Conservation (phyloP, 2,113 vertebrate species). For the Thermophis baileyi region DNA sequence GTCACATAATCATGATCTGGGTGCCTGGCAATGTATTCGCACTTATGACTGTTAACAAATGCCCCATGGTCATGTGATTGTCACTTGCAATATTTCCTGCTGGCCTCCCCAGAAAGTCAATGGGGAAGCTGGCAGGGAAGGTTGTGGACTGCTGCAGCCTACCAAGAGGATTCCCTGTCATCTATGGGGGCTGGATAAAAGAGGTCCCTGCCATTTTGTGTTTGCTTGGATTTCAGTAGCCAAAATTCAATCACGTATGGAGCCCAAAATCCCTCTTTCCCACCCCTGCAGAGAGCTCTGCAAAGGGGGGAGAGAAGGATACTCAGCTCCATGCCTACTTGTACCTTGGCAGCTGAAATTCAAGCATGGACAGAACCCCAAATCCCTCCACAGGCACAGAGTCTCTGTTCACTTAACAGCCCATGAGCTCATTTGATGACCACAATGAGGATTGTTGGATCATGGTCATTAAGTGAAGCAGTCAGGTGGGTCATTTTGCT, state of each 20-base stretch:
- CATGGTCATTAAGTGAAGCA: not conserved
- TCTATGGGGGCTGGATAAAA: not conserved
- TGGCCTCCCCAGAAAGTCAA: not conserved
- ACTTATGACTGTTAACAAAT: not conserved
- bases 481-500: not conserved
- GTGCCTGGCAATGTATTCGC: not conserved
- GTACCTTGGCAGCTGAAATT: not conserved
- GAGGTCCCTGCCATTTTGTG: not conserved
- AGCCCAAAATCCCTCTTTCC: not conserved
- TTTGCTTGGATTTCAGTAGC: not conserved
- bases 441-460: not conserved
- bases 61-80: not conserved
- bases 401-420: not conserved
- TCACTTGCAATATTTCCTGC: not conserved
- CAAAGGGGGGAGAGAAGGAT: not conserved
- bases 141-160: not conserved
- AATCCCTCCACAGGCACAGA: not conserved
- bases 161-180: not conserved
- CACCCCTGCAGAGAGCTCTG: not conserved
- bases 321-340: not conserved
- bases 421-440: not conserved
- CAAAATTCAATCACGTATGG: not conserved
- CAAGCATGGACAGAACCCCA: not conserved
- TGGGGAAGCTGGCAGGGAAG: not conserved
- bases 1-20: not conserved